phyloP scores from a whole-genome alignment of 2,888 invertebrate genomes.

The Epinotia brunnichana region DNA sequence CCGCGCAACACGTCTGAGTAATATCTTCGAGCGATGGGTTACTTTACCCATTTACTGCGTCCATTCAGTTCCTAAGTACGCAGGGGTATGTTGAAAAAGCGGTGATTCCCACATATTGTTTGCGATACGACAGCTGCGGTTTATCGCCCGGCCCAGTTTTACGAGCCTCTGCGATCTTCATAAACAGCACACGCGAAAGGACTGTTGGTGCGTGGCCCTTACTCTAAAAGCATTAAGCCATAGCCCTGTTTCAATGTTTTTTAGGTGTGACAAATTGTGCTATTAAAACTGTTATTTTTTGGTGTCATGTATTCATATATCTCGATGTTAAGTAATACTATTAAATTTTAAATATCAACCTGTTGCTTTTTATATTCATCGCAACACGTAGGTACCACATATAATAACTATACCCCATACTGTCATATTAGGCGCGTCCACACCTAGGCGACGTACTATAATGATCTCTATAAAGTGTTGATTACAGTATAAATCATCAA shows the following conservation, averaged over 20 bases:
- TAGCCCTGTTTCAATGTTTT: slow-evolving; percentile 6
- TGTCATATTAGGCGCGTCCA: too few species aligned
- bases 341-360: too few species aligned
- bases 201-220: slow-evolving; percentile 43
- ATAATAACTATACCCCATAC: too few species aligned
- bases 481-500: too few species aligned
- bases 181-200: slow-evolving; percentile 55
- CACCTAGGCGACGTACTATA: too few species aligned
- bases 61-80: slow-evolving; percentile 41
- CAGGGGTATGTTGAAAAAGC: slow-evolving; percentile 49
- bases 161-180: slow-evolving; percentile 59
- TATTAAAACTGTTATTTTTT: too few species aligned
- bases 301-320: too few species aligned
- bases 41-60: slow-evolving; percentile 42
- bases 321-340: too few species aligned
- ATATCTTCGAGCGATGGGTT: slow-evolving; percentile 38
- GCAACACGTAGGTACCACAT: too few species aligned
- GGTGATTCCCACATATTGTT: slow-evolving; percentile 49
- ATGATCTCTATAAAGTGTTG: too few species aligned
- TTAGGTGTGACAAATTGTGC: slow-evolving; percentile 1
- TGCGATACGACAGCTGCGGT: slow-evolving; percentile 59
- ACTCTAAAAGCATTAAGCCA: slow-evolving; percentile 38
- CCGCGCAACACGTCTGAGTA: slow-evolving; percentile 39
- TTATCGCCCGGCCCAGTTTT: slow-evolving; percentile 59
- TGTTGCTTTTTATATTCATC: too few species aligned